Base-by-base conservation (phyloP, 2,113 vertebrate species). In the Formicarius rufipectus region DNA sequence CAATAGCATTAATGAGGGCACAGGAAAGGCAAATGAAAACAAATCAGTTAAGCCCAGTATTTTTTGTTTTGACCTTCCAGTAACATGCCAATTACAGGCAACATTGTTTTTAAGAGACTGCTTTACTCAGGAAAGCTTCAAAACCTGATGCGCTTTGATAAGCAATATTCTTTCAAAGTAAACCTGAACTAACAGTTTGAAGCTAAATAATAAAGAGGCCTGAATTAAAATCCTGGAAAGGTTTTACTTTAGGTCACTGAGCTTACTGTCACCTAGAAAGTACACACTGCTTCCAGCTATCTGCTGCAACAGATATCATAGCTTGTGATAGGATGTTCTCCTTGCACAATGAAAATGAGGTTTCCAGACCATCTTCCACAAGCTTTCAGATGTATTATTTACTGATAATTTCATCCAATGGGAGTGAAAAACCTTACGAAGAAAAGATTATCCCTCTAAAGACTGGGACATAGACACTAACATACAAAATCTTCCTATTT, bases 121-220 rank as follows among this genome's bases (percentile, higher is more conserved):
- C 35, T 84, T 93, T 68, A 18, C 56, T 84, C 93, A 91, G 87
- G 89, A 95, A 95, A 75, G 73, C 69, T 74, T 77, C 25, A 56
- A 87, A 94, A 84, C 24, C 84, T 95, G 91, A 58, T 39, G 23
- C 39, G 27, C 53, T 82, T 62, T 53, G 84, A 90, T 86, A 95
- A 93, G 83, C 22, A 76, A 39, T 42, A 16, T 5, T 39, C 3
- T 39, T 81, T 81, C 39, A 69, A 89, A 95, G 23, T 14, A 72
- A 93, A 64, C 20, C 28, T 56, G 62, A 89, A 47, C 56, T 30
- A 74, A 55, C 27, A 37, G 40, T 68, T 94, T 84, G 75, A 58
- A 68, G 27, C 17, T 33, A 52, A 94, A 78, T 53, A 87, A 75
- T 3, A 39, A 1, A 23, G 23, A 79, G 19, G 13, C 5, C 23